These are phyloP conservation scores for Rhimphoctona megacephalus DNA, from an alignment of 2,888 invertebrate genomes.

Conservation along the genomic window DNA sequence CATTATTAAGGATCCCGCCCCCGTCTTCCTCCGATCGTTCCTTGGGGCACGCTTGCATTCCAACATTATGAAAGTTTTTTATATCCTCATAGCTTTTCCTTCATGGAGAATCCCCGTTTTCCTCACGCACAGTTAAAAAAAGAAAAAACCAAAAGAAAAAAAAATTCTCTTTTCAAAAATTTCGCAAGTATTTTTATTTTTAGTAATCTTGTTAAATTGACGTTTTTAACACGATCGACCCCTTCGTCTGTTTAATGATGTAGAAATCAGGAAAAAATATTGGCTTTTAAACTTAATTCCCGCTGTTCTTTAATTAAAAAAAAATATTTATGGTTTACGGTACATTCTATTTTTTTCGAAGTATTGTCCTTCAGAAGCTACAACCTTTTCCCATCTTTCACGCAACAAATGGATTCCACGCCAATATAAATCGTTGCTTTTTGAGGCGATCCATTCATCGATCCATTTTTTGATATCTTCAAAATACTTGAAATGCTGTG, in stretches of 20 bases:
- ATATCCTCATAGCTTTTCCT: slow-evolving; percentile 64
- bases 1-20: slow-evolving; percentile 82
- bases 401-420: no score
- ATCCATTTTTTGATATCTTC: no score
- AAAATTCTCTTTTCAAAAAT: neutral
- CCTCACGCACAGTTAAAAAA: slow-evolving; percentile 51
- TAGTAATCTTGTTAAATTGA: neutral
- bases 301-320: no score
- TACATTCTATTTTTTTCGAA: no score
- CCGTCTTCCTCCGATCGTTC: slow-evolving; percentile 48
- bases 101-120: slow-evolving; percentile 70
- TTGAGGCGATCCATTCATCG: no score
- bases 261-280: neutral
- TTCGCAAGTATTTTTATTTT: neutral
- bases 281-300: no score
- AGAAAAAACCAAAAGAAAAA: neutral
- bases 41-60: slow-evolving; percentile 78
- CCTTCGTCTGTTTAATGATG: neutral
- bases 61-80: slow-evolving; percentile 83
- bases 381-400: no score
- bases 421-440: no score
- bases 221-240: neutral
- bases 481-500: no score
- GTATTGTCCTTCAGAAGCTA: no score
- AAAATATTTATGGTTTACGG: no score